Evolutionary conservation across 2,888 invertebrate genomes (phyloP).

Genomic region (Fragum whitleyi): DNA sequence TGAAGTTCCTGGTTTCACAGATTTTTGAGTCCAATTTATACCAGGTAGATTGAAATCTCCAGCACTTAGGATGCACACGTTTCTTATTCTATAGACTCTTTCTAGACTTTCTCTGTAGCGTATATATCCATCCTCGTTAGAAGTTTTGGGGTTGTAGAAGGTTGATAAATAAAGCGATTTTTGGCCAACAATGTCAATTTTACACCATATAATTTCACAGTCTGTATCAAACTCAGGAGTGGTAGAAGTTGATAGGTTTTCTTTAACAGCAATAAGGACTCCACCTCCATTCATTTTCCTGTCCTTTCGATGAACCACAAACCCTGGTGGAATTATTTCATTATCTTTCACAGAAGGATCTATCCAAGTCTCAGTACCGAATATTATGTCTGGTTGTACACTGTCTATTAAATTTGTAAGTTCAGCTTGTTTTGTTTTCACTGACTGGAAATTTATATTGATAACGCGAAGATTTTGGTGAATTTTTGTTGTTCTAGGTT

Average conservation of each 20-base stretch:
- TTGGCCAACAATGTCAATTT: constrained; percentile 25
- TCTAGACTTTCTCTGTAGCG: not conserved
- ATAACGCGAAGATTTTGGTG: too few relatives aligned
- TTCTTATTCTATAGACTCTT: not conserved
- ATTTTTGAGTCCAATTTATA: constrained; percentile 25
- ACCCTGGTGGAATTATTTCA: constrained; percentile 43
- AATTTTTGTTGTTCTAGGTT: too few relatives aligned
- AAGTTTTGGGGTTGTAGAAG: constrained; percentile 29
- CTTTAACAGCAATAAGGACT: constrained; percentile 44
- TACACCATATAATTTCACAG: constrained; percentile 53
- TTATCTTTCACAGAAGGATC: constrained; percentile 26
- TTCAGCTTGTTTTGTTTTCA: too few relatives aligned
- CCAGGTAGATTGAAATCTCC: constrained; percentile 47
- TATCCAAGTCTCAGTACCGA: constrained; percentile 43
- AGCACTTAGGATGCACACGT: constrained; percentile 11
- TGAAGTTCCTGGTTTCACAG: constrained; percentile 3
- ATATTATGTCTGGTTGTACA: constrained; percentile 36
- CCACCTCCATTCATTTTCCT: constrained; percentile 45
- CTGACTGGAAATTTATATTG: too few relatives aligned
- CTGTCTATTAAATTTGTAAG: constrained; percentile 27
- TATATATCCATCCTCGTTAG: constrained; percentile 12
- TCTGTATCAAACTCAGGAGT: constrained; percentile 41
- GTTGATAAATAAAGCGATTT: constrained; percentile 21
- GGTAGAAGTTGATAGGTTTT: constrained; percentile 11
- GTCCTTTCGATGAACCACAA: constrained; percentile 39